phyloP scores from a whole-genome alignment of 2,888 invertebrate genomes.

The Eilema depressum region DNA sequence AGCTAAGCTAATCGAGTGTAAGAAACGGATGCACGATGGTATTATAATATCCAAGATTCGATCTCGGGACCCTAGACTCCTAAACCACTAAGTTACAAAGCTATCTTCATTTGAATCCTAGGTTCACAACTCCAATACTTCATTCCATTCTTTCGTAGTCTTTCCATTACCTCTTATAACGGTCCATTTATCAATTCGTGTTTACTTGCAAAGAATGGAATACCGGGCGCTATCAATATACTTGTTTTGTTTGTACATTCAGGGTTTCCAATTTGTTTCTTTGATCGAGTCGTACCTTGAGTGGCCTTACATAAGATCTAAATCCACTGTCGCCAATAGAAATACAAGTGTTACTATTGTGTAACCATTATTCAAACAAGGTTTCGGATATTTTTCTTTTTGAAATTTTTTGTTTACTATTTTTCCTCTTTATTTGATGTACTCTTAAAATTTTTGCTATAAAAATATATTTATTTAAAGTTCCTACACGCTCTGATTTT shows the following conservation, averaged over 20 bases:
- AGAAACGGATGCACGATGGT: too few relatives aligned
- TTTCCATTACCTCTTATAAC: not conserved
- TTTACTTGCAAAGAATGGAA: constrained; percentile 8
- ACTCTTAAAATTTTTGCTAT: too few relatives aligned
- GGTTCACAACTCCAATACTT: not conserved
- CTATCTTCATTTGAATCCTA: too few relatives aligned
- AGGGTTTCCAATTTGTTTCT: constrained; percentile 21
- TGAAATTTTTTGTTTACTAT: not conserved
- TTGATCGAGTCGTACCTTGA: constrained; percentile 12
- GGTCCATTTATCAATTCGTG: not conserved
- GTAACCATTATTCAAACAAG: not conserved
- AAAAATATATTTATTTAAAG: too few relatives aligned
- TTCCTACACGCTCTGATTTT: too few relatives aligned
- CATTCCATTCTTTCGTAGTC: not conserved
- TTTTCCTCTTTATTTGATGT: not conserved
- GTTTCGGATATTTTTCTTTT: not conserved
- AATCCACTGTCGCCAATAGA: not conserved
- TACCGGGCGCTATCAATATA: constrained; percentile 3
- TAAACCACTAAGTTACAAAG: too few relatives aligned
- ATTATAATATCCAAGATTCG: too few relatives aligned
- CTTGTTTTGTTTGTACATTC: constrained; percentile 12
- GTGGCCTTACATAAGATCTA: not conserved
- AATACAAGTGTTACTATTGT: not conserved
- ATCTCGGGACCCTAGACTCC: too few relatives aligned
- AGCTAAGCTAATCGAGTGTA: too few relatives aligned